Evolutionary conservation across 1,140 invertebrate species (phyloP).

Genomic region (Drosophila sp.): DNA sequence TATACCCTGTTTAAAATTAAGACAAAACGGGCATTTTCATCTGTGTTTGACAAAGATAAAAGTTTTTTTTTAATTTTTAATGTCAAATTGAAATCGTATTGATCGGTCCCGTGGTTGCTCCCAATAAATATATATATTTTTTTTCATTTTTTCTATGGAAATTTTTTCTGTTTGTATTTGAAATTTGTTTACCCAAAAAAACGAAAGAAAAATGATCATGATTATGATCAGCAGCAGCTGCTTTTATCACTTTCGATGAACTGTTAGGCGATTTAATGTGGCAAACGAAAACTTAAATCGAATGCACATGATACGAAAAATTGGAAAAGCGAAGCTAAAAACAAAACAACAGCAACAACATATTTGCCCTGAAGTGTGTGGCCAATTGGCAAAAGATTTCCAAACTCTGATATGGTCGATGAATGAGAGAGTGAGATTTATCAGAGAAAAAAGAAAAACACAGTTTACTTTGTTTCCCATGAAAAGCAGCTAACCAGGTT

Average conservation of each 20-base stretch:
- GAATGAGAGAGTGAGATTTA: constrained; percentile 5
- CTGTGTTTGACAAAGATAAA: too few species aligned
- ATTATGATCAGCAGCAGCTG: constrained; percentile 4
- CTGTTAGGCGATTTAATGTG: not conserved
- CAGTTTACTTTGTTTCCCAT: constrained; percentile 1
- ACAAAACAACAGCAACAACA: not conserved
- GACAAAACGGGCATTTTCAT: not conserved
- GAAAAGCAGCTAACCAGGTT: not conserved
- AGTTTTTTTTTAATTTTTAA: too few species aligned
- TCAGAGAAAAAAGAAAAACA: not conserved
- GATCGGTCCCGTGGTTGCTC: too few species aligned
- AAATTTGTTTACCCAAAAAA: not conserved
- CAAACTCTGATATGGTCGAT: not conserved
- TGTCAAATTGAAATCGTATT: too few species aligned
- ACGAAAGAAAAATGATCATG: not conserved
- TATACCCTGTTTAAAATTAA: not conserved
- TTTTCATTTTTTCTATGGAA: not conserved
- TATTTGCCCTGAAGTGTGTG: constrained; percentile 3
- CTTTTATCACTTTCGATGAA: constrained; percentile 10
- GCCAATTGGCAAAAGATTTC: constrained; percentile 8
- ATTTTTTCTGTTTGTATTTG: not conserved
- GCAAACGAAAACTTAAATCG: not conserved
- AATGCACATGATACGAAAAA: not conserved
- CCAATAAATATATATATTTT: too few species aligned
- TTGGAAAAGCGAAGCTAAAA: not conserved